Evolutionary conservation across 2,888 invertebrate genomes (phyloP).

Genomic region (Nyleta sp.): DNA sequence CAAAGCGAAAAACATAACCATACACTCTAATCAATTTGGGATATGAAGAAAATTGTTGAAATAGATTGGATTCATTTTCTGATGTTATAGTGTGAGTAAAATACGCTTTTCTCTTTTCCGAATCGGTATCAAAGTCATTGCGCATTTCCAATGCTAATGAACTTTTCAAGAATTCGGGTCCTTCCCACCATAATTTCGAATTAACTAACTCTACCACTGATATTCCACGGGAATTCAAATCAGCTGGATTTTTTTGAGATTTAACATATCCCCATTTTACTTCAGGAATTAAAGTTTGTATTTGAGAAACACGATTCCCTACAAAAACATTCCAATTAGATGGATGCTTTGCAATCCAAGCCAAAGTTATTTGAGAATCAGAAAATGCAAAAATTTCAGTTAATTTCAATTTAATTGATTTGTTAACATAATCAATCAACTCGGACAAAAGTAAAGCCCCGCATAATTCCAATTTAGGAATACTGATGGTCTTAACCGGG

Average conservation of each 20-base stretch:
- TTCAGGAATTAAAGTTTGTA: background rate
- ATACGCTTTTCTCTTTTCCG: background rate
- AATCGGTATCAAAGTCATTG: background rate
- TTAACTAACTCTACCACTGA: background rate
- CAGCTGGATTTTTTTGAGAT: background rate
- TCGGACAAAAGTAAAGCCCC: background rate
- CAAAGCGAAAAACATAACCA: too few relatives aligned
- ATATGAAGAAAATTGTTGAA: too few relatives aligned
- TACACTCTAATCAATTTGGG: too few relatives aligned
- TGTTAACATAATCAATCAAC: background rate
- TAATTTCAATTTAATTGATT: too few relatives aligned
- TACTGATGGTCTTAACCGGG: background rate
- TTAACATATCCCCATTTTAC: background rate
- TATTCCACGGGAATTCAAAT: background rate
- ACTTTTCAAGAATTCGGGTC: background rate
- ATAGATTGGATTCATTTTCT: too few relatives aligned
- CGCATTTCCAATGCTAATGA: too few relatives aligned
- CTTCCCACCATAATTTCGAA: background rate
- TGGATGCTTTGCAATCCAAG: too few relatives aligned
- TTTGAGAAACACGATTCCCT: background rate
- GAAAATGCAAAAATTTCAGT: background rate
- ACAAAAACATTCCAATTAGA: background rate
- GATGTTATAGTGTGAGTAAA: too few relatives aligned
- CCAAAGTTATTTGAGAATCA: background rate
- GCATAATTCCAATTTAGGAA: background rate